Evolutionary conservation across 1,140 invertebrate genomes (phyloP).

Genomic region (Neodiprion fabricii): DNA sequence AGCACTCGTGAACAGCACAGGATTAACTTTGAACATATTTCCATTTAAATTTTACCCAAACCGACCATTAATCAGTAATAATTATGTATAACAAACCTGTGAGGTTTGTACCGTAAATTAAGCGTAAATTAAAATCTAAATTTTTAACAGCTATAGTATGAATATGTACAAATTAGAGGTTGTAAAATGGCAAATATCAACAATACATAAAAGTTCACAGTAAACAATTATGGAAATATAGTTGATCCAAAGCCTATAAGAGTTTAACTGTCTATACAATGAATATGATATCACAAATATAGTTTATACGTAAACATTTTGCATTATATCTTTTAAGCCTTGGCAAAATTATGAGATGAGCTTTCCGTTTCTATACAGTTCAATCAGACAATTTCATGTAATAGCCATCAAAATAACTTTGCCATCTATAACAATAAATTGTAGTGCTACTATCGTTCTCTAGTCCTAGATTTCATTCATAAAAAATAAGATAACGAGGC

Average conservation of each 20-base stretch:
- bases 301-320: not conserved
- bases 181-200: conserved; percentile 22
- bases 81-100: too few relatives aligned
- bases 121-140: not conserved
- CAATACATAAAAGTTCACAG: conserved; percentile 35
- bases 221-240: not conserved
- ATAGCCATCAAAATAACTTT: too few relatives aligned
- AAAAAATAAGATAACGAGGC: too few relatives aligned
- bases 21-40: not conserved
- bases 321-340: not conserved
- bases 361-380: too few relatives aligned
- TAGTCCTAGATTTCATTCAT: too few relatives aligned
- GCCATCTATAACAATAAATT: too few relatives aligned
- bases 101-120: not conserved
- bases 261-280: conserved; percentile 29
- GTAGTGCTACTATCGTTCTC: too few relatives aligned
- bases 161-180: too few relatives aligned
- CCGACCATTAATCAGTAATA: too few relatives aligned
- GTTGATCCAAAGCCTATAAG: not conserved
- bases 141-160: not conserved
- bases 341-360: not conserved
- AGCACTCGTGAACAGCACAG: too few relatives aligned
- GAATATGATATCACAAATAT: conserved; percentile 36
- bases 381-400: too few relatives aligned
- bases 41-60: too few relatives aligned